Evolutionary conservation across 2,113 vertebrate genomes (phyloP), one percentile per base, ranked within the genome.

Genomic region (Dromaius novaehollandiae): DNA sequence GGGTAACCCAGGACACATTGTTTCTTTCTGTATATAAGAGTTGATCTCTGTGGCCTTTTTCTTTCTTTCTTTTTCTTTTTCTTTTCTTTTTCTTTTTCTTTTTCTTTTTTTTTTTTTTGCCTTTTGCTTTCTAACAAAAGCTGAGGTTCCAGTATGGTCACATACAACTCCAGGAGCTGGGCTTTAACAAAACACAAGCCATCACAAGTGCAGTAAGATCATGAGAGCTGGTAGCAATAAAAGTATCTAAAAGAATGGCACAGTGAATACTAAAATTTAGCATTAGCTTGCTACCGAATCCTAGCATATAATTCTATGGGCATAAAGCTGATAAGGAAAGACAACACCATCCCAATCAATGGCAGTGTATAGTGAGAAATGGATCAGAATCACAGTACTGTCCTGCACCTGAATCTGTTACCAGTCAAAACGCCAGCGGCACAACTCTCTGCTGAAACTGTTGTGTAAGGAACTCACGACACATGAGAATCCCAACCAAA

Each of bases 391-490:
- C 74, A 82, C 51, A 89, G 77, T 36, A 77, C 56, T 18, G 30
- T 82, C 77, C 98, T 98, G 97, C 95, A 98, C 96, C 93, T 97
- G 91, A 93, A 96, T 96, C 96, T 94, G 86, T 90, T 86, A 73
- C 51, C 78, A 66, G 86, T 66, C 68, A 89, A 96, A 89, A 94
- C 89, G 84, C 96, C 56, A 95, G 90, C 60, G 92, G 96, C 93
- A 97, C 96, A 98, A 97, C 88, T 86, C 95, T 79, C 96, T 98
- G 97, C 97, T 95, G 96, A 97, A 98, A 98, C 98, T 88, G 70
- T 77, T 95, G 96, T 81, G 50, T 96, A 96, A 96, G 94, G 85
- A 92, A 82, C 95, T 97, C 89, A 81, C 88, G 90, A 95, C 82
- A 88, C 93, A 95, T 88, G 95, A 94, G 95, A 94, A 94, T 93